Evolutionary conservation across 1,140 invertebrate genomes (phyloP).

Genomic region (Mesaphorura yosii): DNA sequence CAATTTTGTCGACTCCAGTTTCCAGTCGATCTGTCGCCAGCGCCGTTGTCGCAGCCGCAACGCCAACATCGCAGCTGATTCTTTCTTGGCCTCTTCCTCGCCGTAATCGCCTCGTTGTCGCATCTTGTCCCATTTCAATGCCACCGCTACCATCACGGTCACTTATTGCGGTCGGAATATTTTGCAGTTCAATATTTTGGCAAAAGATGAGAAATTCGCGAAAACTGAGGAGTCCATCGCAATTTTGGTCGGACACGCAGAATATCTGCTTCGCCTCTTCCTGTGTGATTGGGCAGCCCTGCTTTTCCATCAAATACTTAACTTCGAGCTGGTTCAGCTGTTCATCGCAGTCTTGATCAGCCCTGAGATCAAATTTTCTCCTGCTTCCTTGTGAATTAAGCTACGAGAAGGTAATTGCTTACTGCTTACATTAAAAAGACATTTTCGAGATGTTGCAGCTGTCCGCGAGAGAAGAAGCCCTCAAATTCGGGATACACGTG

Average conservation of each 20-base stretch:
- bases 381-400: neutral
- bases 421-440: conserved; percentile 6
- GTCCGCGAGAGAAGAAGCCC: neutral
- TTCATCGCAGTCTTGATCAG: conserved; percentile 5
- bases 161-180: neutral
- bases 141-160: neutral
- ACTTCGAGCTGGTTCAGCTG: conserved; percentile 6
- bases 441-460: conserved; percentile 10
- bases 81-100: no score
- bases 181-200: conserved; percentile 3
- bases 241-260: conserved; percentile 3
- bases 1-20: neutral
- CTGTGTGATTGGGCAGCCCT: neutral
- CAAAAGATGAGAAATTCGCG: conserved; percentile 7
- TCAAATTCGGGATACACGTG: neutral
- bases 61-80: no score
- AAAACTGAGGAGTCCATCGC: conserved; percentile 2
- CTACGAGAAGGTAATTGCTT: neutral
- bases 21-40: no score
- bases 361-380: neutral
- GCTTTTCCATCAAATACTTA: conserved; percentile 18
- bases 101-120: no score
- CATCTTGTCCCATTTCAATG: neutral
- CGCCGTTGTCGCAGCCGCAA: no score
- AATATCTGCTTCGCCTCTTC: conserved; percentile 4